A percentile compares a stretch with the other conserved stretches of the same genome.
phyloP scores from a whole-genome alignment of 2,113 vertebrate species.

The Corydoras sp. region DNA sequence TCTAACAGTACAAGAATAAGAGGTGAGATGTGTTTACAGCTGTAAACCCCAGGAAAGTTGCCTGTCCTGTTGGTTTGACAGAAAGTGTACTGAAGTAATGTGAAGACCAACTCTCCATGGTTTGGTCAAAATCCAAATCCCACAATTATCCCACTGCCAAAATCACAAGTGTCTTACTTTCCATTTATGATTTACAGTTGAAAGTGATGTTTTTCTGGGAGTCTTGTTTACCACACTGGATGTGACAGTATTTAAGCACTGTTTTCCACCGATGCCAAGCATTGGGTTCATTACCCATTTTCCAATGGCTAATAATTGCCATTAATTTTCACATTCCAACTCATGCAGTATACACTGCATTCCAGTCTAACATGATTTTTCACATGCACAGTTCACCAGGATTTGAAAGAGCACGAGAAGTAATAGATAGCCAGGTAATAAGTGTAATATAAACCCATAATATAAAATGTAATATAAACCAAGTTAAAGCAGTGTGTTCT shows the following conservation, averaged over 20 bases:
- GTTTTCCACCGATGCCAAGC: conserved; percentile 1
- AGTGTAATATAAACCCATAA: too few relatives aligned
- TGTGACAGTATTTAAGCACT: conserved; percentile 22
- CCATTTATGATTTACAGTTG: conserved; percentile 1
- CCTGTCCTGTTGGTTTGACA: too few relatives aligned
- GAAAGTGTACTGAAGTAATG: too few relatives aligned
- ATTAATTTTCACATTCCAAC: conserved; percentile 14
- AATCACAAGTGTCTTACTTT: background rate
- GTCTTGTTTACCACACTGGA: conserved; percentile 25
- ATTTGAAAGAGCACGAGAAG: conserved; percentile 30
- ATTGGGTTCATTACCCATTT: background rate
- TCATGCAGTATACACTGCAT: conserved; percentile 18
- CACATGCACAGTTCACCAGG: conserved; percentile 28
- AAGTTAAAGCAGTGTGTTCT: too few relatives aligned
- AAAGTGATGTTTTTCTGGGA: conserved; percentile 17
- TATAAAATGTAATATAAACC: too few relatives aligned
- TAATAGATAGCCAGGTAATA: background rate
- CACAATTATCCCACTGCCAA: too few relatives aligned
- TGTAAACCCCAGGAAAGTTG: too few relatives aligned
- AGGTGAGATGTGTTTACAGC: too few relatives aligned
- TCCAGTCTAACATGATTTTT: conserved; percentile 30
- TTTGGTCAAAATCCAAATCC: too few relatives aligned
- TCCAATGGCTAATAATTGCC: conserved; percentile 15
- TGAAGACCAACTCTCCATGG: too few relatives aligned
- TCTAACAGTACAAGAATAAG: too few relatives aligned